Base-by-base conservation (phyloP, 2,113 vertebrate genomes). In the Tragelaphus scriptus region DNA sequence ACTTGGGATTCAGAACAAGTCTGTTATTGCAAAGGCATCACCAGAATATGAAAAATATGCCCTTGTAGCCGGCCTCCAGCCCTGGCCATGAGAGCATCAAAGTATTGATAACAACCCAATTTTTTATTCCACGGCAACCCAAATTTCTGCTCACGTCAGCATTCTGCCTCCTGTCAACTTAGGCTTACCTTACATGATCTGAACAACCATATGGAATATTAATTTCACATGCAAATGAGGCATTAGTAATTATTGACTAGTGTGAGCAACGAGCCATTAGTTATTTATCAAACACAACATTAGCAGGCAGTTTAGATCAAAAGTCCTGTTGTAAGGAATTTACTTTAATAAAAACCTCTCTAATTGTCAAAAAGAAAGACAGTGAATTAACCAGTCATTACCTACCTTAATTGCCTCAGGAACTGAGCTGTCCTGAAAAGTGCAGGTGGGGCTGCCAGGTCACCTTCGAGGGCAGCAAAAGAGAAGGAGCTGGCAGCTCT, bases 271-370 rank as follows among this genome's bases (percentile, higher is more conserved):
- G 10, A 98, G 85, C 68, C 77, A 92, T 94, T 96, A 55, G 82
- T 98, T 97, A 95, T 96, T 96, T 98, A 96, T 81, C 90, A 95
- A 96, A 97, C 53, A 77, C 51, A 91, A 94, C 30, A 97, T 86
- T 96, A 95, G 92, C 96, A 97, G 86, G 94, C 14, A 88, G 63
- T 82, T 81, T 89, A 90, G 92, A 96, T 95, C 59, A 95, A 97
- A 97, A 96, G 58, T 97, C 71, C 85, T 89, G 11, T 93, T 93
- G 88, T 85, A 92, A 88, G 55, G 56, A 97, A 94, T 89, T 77
- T 86, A 88, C 55, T 89, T 91, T 82, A 85, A 85, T 90, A 95
- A 94, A 95, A 95, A 92, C 15, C 65, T 92, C 53, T 84, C 68
- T 92, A 96, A 96, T 91, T 93, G 97, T 95, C 88, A 85, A 91